A percentile compares a stretch with the other conserved stretches of the same genome.
Evolutionary conservation across 2,113 vertebrate species (phyloP).

Genomic region (Edolisoma coerulescens): DNA sequence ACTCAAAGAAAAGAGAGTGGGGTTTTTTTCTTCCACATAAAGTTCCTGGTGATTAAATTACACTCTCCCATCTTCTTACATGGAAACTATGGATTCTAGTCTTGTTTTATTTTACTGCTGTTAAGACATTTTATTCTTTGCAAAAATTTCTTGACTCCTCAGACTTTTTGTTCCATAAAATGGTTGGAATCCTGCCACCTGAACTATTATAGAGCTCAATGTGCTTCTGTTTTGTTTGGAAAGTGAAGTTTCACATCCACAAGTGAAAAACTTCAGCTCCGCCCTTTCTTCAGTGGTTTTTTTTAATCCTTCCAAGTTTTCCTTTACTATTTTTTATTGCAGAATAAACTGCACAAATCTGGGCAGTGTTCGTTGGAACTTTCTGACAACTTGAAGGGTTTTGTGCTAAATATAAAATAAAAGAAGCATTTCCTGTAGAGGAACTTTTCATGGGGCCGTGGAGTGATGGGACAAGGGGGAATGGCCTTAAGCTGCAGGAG

Average conservation of each 20-base stretch:
- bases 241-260: background rate
- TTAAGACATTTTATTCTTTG: background rate
- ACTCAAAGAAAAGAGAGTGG: background rate
- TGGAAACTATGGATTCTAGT: background rate
- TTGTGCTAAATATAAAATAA: background rate
- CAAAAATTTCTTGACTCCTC: background rate
- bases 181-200: background rate
- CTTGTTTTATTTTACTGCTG: background rate
- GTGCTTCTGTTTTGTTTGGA: background rate
- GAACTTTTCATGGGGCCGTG: background rate
- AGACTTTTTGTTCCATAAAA: background rate
- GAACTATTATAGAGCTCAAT: accelerated
- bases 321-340: background rate
- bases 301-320: background rate
- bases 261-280: background rate
- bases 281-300: background rate
- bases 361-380: background rate
- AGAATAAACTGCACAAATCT: background rate
- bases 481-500: background rate
- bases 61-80: background rate
- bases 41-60: background rate
- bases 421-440: background rate
- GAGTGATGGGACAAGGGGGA: background rate
- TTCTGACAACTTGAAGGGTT: background rate
- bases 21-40: background rate